Conservation (phyloP, 2,113 vertebrate species). For the Podilymbus podiceps region DNA sequence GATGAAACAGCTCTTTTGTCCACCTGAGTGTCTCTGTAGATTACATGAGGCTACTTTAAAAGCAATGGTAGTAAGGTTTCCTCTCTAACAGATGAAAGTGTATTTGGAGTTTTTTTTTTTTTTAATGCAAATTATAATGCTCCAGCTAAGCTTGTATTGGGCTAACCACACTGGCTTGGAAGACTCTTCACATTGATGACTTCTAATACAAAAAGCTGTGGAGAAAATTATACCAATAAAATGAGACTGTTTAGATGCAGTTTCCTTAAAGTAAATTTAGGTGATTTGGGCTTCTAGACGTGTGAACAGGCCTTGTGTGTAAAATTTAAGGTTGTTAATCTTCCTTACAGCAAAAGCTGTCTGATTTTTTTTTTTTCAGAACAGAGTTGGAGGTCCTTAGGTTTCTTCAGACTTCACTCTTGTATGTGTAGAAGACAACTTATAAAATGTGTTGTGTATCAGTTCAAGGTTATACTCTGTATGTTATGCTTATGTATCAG, state of each 20-base stretch:
- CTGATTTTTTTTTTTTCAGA: background rate
- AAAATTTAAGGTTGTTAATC: background rate
- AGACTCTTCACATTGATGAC: background rate
- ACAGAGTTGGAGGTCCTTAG: background rate
- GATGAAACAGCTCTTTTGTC: conserved; percentile 49
- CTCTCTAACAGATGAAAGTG: background rate
- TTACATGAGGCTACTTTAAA: conserved; percentile 47
- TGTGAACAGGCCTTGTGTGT: background rate
- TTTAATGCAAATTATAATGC: background rate
- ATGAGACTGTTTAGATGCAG: background rate
- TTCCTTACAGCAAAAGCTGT: background rate
- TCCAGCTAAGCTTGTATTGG: background rate
- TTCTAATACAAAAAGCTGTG: background rate
- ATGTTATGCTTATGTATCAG: background rate
- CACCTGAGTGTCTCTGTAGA: background rate
- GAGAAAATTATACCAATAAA: background rate
- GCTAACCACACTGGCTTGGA: background rate
- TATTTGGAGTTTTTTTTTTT: background rate
- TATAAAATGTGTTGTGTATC: background rate
- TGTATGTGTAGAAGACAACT: background rate
- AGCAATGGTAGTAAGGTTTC: background rate
- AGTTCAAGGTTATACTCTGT: background rate
- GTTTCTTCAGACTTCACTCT: background rate
- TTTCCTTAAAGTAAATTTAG: background rate
- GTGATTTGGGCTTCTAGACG: background rate